Evolutionary conservation across 1,140 invertebrate species (phyloP), one percentile per base, ranked within the genome.

Genomic region (Nasonia giraulti): DNA sequence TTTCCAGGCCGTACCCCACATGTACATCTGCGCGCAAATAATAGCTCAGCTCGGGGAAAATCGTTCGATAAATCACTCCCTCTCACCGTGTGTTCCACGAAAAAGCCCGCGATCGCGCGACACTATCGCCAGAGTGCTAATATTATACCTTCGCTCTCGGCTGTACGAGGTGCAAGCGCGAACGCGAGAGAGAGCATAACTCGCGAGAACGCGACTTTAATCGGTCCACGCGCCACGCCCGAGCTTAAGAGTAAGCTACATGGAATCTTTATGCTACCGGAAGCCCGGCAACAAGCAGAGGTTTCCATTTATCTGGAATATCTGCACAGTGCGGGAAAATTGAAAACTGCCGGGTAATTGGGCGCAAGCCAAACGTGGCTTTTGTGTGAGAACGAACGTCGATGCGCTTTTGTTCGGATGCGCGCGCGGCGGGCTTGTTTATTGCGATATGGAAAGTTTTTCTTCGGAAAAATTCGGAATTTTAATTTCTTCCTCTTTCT

Each of bases 241-340:
- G 40, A 69, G 40, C 6, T 73, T 40, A 23, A 80, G 68, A 20
- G 55, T 81, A 33, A 10, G 55, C 77, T 14, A 55, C 11, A n/a
- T 44, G 33, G 4, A 80, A 80, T 44, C 17, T 44, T 68, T 80
- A 69, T 27, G 37, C 47, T 40, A 73, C 80, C 68, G 80, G 80
- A 81, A 81, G 69, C 50, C 27, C 50, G 66, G 20, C 14, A n/a
- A 17, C 55, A 37, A 37, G 33, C 33, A 37, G 80, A 33, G 62
- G 78, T 69, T 69, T 80, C 33, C 78, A 80, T 44, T 69, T 80
- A 80, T 69, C 62, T 44, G 78, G 62, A 69, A 44, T 69, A 68
- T 80, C 66, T 69, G 12, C 8, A 20, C 20, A 14, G 2, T 7
- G 55, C 55, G 17, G 55, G 20, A 20, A 62, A 62, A 62, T 62